Conservation (phyloP, 92 coral and sea anemone species). For the Hydrozoanthus gracilis region DNA sequence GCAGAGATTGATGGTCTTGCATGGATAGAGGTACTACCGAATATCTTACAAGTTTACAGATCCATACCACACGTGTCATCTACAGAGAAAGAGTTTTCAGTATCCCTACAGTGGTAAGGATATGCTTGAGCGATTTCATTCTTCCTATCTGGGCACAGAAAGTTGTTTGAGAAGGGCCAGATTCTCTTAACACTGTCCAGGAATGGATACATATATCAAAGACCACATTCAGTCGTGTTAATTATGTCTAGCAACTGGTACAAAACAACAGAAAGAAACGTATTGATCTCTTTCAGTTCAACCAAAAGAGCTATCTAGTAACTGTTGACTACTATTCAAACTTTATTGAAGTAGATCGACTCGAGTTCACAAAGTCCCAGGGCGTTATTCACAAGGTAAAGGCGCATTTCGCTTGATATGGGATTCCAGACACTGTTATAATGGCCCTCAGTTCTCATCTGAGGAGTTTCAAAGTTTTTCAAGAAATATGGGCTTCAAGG, state of each 20-base stretch:
- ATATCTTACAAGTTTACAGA: no score
- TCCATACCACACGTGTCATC: no score
- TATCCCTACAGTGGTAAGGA: no score
- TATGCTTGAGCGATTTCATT: no score
- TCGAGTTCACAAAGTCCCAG: slow-evolving; percentile 41
- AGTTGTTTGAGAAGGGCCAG: slow-evolving; percentile 48
- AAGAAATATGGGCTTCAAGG: slow-evolving; percentile 37
- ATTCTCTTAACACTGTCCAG: slow-evolving; percentile 27
- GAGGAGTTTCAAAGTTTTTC: slow-evolving; percentile 46
- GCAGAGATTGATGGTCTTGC: no score
- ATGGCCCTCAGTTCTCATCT: slow-evolving; percentile 54
- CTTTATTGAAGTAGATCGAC: slow-evolving; percentile 51
- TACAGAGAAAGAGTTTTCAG: no score
- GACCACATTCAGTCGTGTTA: slow-evolving; percentile 29
- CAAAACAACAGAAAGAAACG: slow-evolving; percentile 42
- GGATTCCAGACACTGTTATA: slow-evolving; percentile 44
- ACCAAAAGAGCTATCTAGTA: slow-evolving; percentile 39
- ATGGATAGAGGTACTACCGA: no score
- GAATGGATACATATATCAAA: slow-evolving; percentile 23
- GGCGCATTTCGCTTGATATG: slow-evolving; percentile 55
- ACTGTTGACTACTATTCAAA: slow-evolving; percentile 57
- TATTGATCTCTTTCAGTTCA: slow-evolving; percentile 10
- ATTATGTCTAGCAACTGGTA: slow-evolving; percentile 10
- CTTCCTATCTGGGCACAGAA: slow-evolving; percentile 27
- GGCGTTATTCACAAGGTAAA: slow-evolving; percentile 50